Evolutionary conservation across 2,888 invertebrate genomes (phyloP).

Genomic region (Melanostoma scalare): DNA sequence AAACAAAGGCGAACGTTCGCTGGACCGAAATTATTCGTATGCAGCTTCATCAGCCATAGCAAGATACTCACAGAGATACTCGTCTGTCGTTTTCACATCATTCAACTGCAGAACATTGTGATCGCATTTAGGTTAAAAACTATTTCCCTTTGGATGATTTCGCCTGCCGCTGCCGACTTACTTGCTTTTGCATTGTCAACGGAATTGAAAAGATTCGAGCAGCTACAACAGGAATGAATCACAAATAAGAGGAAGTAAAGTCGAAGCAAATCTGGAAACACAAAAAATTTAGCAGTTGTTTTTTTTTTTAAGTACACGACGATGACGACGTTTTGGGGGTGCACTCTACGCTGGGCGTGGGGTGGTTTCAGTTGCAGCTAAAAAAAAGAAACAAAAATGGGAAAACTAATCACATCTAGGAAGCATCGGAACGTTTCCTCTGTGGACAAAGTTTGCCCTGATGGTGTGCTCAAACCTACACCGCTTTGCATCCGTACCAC

Average conservation of each 20-base stretch:
- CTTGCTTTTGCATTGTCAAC: slow-evolving; percentile 47
- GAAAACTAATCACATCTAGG: slow-evolving; percentile 49
- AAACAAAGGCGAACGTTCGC: too few relatives aligned
- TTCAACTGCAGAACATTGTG: slow-evolving; percentile 37
- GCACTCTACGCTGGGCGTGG: too few relatives aligned
- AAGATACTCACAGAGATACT: too few relatives aligned
- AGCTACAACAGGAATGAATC: slow-evolving; percentile 41
- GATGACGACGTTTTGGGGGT: background rate
- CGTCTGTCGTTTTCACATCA: background rate
- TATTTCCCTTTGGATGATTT: slow-evolving; percentile 53
- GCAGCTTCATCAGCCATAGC: too few relatives aligned
- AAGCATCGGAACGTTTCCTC: slow-evolving; percentile 43
- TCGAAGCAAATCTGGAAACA: slow-evolving; percentile 42
- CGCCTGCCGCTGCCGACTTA: background rate
- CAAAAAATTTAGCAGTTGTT: background rate
- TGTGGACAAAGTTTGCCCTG: slow-evolving; percentile 48
- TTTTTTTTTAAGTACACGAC: too few relatives aligned
- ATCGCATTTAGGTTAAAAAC: slow-evolving; percentile 51
- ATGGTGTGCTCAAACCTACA: slow-evolving; percentile 36
- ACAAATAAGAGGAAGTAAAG: slow-evolving; percentile 30
- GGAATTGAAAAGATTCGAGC: slow-evolving; percentile 35
- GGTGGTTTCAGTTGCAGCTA: background rate
- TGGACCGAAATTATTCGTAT: too few relatives aligned
- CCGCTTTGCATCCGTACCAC: slow-evolving; percentile 52
- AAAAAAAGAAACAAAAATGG: slow-evolving; percentile 6